Evolutionary conservation across 2,797 vertebrate species (phyloP), one percentile per base, ranked within the genome.

Genomic region (Pygocentrus nattereri): DNA sequence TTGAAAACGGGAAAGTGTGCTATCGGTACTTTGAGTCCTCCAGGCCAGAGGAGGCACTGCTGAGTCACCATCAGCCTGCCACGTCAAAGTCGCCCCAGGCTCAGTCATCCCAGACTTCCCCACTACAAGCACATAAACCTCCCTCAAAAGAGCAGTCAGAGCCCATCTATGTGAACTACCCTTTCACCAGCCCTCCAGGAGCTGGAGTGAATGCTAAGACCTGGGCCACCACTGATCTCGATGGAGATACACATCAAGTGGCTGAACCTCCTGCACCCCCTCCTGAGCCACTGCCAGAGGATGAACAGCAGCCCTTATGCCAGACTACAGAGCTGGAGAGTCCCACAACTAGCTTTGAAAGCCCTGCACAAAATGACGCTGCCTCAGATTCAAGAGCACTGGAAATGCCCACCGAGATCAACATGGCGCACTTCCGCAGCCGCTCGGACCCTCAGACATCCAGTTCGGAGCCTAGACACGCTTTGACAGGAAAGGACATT

Each of bases 141-240:
- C 25, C 74, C 5, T 34, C 58, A 0, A 86, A 86, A 80, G 86
- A 86, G 49, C 75, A 78, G 13, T 84, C 91, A 0, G 95, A 96
- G 71, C 95, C 93, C 16, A 90, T 95, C 68, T 96, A 96, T 27
- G 93, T 95, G 77, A 96, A 95, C 72, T 90, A 94, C 71, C 90
- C 93, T 18, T 90, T 90, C 68, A 59, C 67, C 70, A 83, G 69
- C 69, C 85, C 80, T 18, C 56, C 81, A 41, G 59, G 71, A 41
- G 62, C 68, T 25, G 76, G 70, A 31, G 30, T 79, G 31, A 82
- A 82, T 38, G 47, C 80, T 23, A 89, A 87, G 25, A 71, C 76
- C 67, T 92, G 91, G 91, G 30, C 85, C 18, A 89, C 87, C 61
- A 92, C 86, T 19, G 86, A 92, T 73, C 83, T 92, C 34, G 90